phyloP scores from a whole-genome alignment of 2,113 vertebrate genomes.

The Lepisosteus osseus region DNA sequence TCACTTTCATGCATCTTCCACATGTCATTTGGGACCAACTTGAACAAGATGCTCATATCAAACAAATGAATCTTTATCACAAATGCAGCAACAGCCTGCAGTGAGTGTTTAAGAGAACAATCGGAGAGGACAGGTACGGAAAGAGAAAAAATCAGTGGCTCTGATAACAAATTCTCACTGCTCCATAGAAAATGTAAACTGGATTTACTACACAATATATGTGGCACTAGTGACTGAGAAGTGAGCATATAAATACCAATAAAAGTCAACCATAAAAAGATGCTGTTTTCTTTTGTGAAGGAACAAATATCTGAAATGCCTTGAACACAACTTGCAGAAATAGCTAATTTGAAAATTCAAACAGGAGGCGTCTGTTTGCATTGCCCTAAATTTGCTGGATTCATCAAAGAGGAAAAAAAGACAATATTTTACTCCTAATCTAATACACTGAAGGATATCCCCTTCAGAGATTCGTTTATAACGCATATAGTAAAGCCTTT shows the following conservation, averaged over 20 bases:
- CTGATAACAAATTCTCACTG: slow-evolving; percentile 48
- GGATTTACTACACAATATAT: slow-evolving; percentile 2
- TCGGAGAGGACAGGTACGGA: slow-evolving; percentile 53
- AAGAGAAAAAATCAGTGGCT: slow-evolving; percentile 43
- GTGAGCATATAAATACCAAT: not conserved
- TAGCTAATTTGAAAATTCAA: too few species aligned
- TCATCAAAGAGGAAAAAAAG: too few species aligned
- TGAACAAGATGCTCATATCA: slow-evolving; percentile 61
- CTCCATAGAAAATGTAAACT: slow-evolving; percentile 36
- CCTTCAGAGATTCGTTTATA: too few species aligned
- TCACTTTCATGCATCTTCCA: slow-evolving; percentile 34
- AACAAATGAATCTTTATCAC: slow-evolving; percentile 63
- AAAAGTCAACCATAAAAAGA: not conserved
- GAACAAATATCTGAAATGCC: not conserved
- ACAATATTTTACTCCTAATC: too few species aligned
- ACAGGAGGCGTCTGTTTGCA: too few species aligned
- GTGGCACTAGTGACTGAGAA: not conserved
- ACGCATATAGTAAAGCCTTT: too few species aligned
- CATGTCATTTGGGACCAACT: slow-evolving; percentile 51
- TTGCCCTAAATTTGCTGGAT: too few species aligned
- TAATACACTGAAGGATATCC: too few species aligned
- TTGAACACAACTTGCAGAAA: too few species aligned
- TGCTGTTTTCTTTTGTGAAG: not conserved
- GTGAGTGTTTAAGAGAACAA: slow-evolving; percentile 52
- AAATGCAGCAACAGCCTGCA: slow-evolving; percentile 42